Conservation (phyloP, 2,113 vertebrate genomes). For the Colinus virginianus region DNA sequence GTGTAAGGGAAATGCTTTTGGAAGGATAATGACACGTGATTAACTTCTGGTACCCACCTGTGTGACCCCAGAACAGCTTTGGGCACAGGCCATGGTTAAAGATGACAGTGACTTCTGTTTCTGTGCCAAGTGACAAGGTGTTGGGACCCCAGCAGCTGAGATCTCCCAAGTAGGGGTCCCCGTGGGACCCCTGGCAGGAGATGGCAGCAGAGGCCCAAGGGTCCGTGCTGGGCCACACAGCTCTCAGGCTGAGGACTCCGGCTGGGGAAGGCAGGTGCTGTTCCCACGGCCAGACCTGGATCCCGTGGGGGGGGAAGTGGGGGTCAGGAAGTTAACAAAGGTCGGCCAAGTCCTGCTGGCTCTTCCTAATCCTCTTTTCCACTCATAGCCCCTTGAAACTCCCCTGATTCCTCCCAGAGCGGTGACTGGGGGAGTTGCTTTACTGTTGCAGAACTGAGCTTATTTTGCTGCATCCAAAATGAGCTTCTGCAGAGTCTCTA, state of each 20-base stretch:
- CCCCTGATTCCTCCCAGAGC: constrained; percentile 54
- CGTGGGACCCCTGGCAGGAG: neutral
- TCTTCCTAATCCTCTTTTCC: constrained; percentile 65
- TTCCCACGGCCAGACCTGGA: constrained; percentile 42
- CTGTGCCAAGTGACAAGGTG: neutral
- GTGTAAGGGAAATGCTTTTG: neutral
- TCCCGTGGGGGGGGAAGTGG: constrained; percentile 6
- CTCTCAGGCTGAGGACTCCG: neutral
- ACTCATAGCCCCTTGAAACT: constrained; percentile 68
- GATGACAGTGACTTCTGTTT: neutral
- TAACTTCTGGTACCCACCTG: neutral
- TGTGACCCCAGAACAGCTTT: neutral
- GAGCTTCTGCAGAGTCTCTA: constrained; percentile 57
- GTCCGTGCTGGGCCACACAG: neutral
- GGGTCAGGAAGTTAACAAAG: constrained; percentile 64
- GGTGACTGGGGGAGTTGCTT: constrained; percentile 11
- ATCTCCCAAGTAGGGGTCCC: neutral
- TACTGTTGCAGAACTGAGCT: constrained; percentile 49
- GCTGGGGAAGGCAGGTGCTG: constrained; percentile 63
- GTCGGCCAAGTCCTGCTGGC: constrained; percentile 55
- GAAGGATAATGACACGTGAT: neutral
- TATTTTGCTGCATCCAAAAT: constrained; percentile 54
- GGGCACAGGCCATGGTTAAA: neutral
- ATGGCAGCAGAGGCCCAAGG: neutral
- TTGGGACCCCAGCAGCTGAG: accelerated